These are phyloP conservation scores for Melanotaenia nigrans DNA, from an alignment of 2,797 vertebrate species.

Conservation along the genomic window DNA sequence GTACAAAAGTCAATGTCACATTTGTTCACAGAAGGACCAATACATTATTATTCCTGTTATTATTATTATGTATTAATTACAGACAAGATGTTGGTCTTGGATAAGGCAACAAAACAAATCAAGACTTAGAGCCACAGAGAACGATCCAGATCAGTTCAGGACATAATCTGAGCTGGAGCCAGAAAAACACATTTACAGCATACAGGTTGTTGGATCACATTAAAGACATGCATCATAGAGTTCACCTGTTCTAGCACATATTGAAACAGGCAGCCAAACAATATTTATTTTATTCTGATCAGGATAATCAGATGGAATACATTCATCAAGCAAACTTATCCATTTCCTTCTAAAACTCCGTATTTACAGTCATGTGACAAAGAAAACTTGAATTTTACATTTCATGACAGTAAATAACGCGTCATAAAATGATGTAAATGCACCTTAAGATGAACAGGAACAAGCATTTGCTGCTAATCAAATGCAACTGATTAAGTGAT, in stretches of 20 bases:
- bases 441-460: neutral
- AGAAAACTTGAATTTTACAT: neutral
- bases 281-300: constrained; percentile 17
- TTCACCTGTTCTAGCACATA: constrained; percentile 45
- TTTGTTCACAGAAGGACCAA: constrained; percentile 74
- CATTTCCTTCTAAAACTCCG: constrained; percentile 27
- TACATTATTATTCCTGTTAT: constrained; percentile 35
- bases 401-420: neutral
- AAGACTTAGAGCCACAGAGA: constrained; percentile 60
- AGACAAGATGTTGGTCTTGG: constrained; percentile 56
- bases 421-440: neutral
- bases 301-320: constrained; percentile 34
- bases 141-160: constrained; percentile 24
- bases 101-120: constrained; percentile 68
- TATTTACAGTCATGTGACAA: neutral
- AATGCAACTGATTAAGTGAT: too few relatives aligned
- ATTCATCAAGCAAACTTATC: constrained; percentile 37
- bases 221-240: constrained; percentile 26
- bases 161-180: constrained; percentile 29
- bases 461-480: neutral
- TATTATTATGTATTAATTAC: constrained; percentile 48
- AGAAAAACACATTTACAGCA: constrained; percentile 53
- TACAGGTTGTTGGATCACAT: constrained; percentile 41
- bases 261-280: constrained; percentile 38
- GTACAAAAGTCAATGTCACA: constrained; percentile 77